A percentile compares a stretch with the other conserved stretches of the same genome.
Conservation (phyloP, 2,113 vertebrate species). For the Fukomys damarensis region DNA sequence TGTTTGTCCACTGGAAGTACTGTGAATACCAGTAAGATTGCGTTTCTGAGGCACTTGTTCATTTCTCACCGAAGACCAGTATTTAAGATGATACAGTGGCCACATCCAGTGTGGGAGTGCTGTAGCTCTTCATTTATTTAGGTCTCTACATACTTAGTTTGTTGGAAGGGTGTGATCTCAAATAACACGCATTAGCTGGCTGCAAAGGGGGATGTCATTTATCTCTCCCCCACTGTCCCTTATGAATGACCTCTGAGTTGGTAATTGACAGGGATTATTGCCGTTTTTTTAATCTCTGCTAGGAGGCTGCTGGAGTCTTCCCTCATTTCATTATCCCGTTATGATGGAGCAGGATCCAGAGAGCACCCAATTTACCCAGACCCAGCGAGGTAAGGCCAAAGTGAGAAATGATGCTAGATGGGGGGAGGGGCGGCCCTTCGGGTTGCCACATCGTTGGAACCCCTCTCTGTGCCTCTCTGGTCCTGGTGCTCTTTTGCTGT, state of each 20-base stretch:
- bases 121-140: conserved; percentile 28
- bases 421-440: conserved; percentile 77
- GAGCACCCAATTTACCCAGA: conserved; percentile 99
- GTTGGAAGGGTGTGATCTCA: conserved; percentile 33
- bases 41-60: conserved; percentile 19
- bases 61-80: conserved; percentile 53
- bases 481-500: conserved; percentile 77
- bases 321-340: conserved; percentile 96
- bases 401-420: conserved; percentile 76
- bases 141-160: conserved; percentile 54
- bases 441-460: conserved; percentile 60
- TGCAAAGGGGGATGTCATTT: conserved; percentile 69
- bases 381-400: conserved; percentile 94
- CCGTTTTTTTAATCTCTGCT: conserved; percentile 82
- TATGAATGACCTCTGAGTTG: conserved; percentile 80
- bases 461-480: conserved; percentile 78
- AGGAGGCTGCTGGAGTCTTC: conserved; percentile 98
- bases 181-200: conserved; percentile 48
- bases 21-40: conserved; percentile 26
- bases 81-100: background rate
- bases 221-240: conserved; percentile 74
- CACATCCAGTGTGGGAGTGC: background rate
- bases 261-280: conserved; percentile 81
- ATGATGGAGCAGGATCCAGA: conserved; percentile 97
- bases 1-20: conserved; percentile 8